Conservation (phyloP, 1,140 invertebrate species). For the Zaprionus gabonicus region DNA sequence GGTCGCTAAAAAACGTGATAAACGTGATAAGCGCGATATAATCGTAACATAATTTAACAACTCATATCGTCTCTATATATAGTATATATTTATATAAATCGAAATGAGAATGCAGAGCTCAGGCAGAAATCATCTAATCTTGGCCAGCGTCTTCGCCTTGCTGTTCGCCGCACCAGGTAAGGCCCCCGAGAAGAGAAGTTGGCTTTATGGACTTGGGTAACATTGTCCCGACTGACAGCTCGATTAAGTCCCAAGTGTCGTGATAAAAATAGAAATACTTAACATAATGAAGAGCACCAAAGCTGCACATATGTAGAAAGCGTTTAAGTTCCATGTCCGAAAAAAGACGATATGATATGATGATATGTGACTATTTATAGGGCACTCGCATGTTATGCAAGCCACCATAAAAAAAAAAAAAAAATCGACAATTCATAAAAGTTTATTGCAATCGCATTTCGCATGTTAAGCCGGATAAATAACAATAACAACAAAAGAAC, state of each 20-base stretch:
- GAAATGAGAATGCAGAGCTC: slow-evolving; percentile 40
- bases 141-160: slow-evolving; percentile 59
- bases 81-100: slow-evolving; percentile 14
- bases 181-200: slow-evolving; percentile 14
- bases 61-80: slow-evolving; percentile 28
- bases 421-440: slow-evolving; percentile 1
- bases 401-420: neutral
- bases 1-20: slow-evolving; percentile 46
- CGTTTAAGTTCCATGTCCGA: neutral
- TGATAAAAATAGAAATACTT: slow-evolving; percentile 50
- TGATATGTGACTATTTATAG: slow-evolving; percentile 24
- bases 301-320: neutral
- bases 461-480: slow-evolving; percentile 6
- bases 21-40: slow-evolving; percentile 7
- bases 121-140: slow-evolving; percentile 28
- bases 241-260: slow-evolving; percentile 52
- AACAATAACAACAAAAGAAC: slow-evolving; percentile 8
- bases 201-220: neutral
- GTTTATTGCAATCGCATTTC: slow-evolving; percentile 19
- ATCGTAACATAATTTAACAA: neutral
- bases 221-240: slow-evolving; percentile 22
- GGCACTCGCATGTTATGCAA: slow-evolving; percentile 11
- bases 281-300: neutral
- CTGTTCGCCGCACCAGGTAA: slow-evolving; percentile 70
- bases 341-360: slow-evolving; percentile 22